Percentiles rank a stretch among this genome's conserved stretches.
These are phyloP conservation scores for Drosophila anceps DNA, from an alignment of 2,888 invertebrate species.

Conservation along the genomic window DNA sequence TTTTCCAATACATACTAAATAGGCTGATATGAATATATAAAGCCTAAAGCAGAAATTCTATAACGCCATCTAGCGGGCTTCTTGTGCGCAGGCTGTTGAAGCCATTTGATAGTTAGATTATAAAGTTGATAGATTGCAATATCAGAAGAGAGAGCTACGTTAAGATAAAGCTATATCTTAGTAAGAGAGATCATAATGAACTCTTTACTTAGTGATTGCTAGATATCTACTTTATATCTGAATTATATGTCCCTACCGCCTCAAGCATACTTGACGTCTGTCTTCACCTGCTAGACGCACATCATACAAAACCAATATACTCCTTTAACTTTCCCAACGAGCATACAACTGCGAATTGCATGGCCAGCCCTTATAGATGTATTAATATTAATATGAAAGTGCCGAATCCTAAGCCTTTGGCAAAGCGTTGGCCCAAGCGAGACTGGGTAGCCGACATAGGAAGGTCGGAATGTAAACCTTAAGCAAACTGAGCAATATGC, in stretches of 20 bases:
- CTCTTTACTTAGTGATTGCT: too few relatives aligned
- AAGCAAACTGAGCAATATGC: conserved; percentile 63
- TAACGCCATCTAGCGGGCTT: background rate
- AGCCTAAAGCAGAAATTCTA: background rate
- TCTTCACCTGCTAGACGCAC: background rate
- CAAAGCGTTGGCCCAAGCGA: conserved; percentile 17
- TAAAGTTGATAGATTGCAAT: too few relatives aligned
- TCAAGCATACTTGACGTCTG: background rate
- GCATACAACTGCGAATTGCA: background rate
- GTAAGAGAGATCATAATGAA: too few relatives aligned
- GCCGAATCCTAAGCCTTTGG: conserved; percentile 5
- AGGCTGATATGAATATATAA: background rate
- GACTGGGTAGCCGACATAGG: background rate
- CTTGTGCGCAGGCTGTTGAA: too few relatives aligned
- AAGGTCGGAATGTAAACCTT: conserved; percentile 5
- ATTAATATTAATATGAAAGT: conserved; percentile 12
- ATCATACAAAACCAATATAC: background rate
- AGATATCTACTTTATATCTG: background rate
- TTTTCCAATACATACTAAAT: conserved; percentile 5
- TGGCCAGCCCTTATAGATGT: background rate
- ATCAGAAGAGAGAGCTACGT: too few relatives aligned
- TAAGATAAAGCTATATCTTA: too few relatives aligned
- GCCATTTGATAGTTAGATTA: background rate
- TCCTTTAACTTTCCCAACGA: background rate
- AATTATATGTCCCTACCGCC: background rate